Conservation (phyloP, 1,140 invertebrate genomes). For the Mesaphorura yosii region DNA sequence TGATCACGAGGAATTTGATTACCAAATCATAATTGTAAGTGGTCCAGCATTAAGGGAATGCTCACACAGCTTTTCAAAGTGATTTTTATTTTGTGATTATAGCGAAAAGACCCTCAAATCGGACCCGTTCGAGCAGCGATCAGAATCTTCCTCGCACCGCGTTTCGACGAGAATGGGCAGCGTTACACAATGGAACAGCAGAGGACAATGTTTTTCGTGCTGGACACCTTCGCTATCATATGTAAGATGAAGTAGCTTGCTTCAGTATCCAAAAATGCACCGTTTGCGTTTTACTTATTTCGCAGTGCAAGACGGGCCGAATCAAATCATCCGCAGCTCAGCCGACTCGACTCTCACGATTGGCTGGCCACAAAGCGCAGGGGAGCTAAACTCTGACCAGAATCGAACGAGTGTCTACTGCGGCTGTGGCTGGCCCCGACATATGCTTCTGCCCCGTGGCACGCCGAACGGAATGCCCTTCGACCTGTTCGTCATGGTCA, state of each 20-base stretch:
- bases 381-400: background rate
- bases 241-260: slow-evolving; percentile 1
- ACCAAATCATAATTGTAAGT: slow-evolving; percentile 8
- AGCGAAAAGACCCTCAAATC: background rate
- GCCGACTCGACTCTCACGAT: slow-evolving; percentile 5
- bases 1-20: slow-evolving; percentile 12
- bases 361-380: background rate
- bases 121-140: background rate
- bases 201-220: slow-evolving; percentile 11
- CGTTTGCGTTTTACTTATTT: background rate
- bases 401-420: slow-evolving; percentile 37
- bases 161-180: slow-evolving; percentile 7
- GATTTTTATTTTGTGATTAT: background rate
- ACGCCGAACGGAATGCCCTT: slow-evolving; percentile 52
- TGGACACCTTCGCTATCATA: slow-evolving; percentile 16
- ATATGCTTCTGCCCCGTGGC: slow-evolving; percentile 68
- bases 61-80: background rate
- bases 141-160: slow-evolving; percentile 15
- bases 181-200: slow-evolving; percentile 11
- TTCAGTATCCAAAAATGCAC: background rate
- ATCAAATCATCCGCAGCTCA: slow-evolving; percentile 1
- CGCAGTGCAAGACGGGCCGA: slow-evolving; percentile 4
- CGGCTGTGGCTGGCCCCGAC: slow-evolving; percentile 76
- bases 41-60: background rate
- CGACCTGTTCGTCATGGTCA: slow-evolving; percentile 67